These are phyloP conservation scores for Magallana nippona DNA, from an alignment of 2,888 invertebrate genomes.

Conservation along the genomic window DNA sequence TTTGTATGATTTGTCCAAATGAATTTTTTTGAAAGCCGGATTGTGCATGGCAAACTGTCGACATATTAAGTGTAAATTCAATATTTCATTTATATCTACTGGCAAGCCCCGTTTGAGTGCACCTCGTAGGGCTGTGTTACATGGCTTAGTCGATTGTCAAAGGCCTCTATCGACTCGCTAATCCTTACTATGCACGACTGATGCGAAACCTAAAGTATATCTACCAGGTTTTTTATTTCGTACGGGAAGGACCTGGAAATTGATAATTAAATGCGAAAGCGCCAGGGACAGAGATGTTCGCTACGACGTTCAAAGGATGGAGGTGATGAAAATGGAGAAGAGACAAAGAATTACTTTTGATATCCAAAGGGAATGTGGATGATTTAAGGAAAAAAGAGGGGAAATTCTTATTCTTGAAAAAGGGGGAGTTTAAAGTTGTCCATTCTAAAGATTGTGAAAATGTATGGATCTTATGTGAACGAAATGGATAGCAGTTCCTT, in stretches of 20 bases:
- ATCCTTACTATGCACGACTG: constrained; percentile 10
- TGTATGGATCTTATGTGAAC: constrained; percentile 29
- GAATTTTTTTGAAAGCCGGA: neutral
- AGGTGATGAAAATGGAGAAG: neutral
- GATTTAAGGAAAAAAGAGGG: neutral
- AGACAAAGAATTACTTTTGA: constrained; percentile 5
- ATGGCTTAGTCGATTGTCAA: constrained; percentile 6
- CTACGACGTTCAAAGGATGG: neutral
- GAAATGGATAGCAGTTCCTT: constrained; percentile 1
- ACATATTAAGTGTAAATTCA: constrained; percentile 29
- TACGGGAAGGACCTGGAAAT: constrained; percentile 5
- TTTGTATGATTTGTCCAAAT: neutral
- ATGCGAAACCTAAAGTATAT: constrained; percentile 18
- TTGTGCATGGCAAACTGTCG: constrained; percentile 18
- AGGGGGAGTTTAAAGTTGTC: neutral
- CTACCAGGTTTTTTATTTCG: constrained; percentile 1
- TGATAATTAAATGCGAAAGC: constrained; percentile 7
- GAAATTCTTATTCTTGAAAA: neutral
- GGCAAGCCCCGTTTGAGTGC: neutral
- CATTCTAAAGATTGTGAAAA: neutral
- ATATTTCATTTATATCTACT: constrained; percentile 25
- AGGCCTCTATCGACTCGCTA: neutral
- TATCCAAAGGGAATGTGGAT: constrained; percentile 15
- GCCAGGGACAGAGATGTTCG: neutral
- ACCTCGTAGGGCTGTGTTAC: constrained; percentile 8